Evolutionary conservation across 1,140 invertebrate species (phyloP), one percentile per base, ranked within the genome.

Genomic region (Calephelis nemesis): DNA sequence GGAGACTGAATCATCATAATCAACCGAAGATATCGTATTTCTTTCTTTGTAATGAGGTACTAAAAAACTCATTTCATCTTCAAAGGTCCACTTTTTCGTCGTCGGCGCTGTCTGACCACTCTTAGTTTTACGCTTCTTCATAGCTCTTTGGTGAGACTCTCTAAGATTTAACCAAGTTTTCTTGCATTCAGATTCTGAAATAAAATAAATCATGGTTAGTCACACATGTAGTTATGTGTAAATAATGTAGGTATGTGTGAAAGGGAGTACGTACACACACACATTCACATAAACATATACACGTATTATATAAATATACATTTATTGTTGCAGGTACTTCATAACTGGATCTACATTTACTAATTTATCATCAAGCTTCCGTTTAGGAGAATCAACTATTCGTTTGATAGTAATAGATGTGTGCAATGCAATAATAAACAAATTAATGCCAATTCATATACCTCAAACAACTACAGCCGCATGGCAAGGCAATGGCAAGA

Each of bases 181-280:
- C 78, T 75, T 74, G 78, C 75, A 74, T 66, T 74, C 65, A 68
- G 70, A 67, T 72, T 68, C 75, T 77, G 70, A 74, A 76, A 76
- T 62, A 72, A 72, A 78, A 69, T 67, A 77, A 74, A 75, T 65
- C 47, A 65, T 49, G 63, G 63, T 65, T 5, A 64, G 49, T 13
- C 19, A 64, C 8, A 48, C 63, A 65, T 11, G 15, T 65, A 65
- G 63, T 65, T 65, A 65, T n/a, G n/a, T n/a, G n/a, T n/a, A n/a
- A n/a, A 50, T 50, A 30, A 50, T 65, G 47, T 65, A n/a, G 39
- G 63, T 65, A 6, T 65, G 63, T 49, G 52, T 58, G 52, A 8
- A 52, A 15, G 50, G 50, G n/a, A 52, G 50, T 52, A 52, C 50
- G 30, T 30, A 30, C 30, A 30, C 30, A 30, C 30, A 30, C 30